A percentile compares a stretch with the other conserved stretches of the same genome.
phyloP scores from a whole-genome alignment of 2,797 vertebrate species.

The Alcedo atthis region DNA sequence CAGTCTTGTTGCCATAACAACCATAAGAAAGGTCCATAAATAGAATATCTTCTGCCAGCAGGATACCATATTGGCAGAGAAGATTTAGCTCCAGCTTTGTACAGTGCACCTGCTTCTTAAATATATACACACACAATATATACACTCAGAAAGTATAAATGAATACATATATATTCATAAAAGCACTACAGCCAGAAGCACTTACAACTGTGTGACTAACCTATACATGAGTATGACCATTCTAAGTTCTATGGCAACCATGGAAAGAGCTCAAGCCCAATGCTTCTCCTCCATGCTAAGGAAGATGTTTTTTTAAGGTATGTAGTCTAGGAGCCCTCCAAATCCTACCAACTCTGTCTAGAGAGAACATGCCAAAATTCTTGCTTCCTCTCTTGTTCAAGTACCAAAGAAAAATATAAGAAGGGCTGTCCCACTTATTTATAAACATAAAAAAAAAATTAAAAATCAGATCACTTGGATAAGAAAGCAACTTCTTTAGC shows the following conservation, averaged over 20 bases:
- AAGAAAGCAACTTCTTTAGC: background rate
- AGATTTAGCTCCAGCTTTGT: background rate
- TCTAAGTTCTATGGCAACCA: background rate
- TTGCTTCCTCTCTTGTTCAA: background rate
- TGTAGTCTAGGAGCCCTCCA: background rate
- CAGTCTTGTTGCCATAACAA: constrained; percentile 51
- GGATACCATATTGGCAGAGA: background rate
- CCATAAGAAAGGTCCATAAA: constrained; percentile 36
- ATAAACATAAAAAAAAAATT: background rate
- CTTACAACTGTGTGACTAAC: background rate
- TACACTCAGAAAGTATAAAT: background rate
- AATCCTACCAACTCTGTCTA: background rate
- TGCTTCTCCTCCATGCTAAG: background rate
- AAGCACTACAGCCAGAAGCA: background rate
- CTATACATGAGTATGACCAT: background rate
- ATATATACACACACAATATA: background rate
- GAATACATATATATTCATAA: background rate
- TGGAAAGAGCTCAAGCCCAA: background rate
- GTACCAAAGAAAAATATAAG: background rate
- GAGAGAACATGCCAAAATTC: background rate
- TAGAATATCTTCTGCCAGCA: constrained; percentile 24
- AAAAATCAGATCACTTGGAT: background rate
- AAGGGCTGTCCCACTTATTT: background rate
- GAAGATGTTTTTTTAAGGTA: no score
- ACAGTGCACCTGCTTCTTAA: background rate